These are phyloP conservation scores for Euschistus heros DNA, from an alignment of 1,140 invertebrate species.

Conservation along the genomic window DNA sequence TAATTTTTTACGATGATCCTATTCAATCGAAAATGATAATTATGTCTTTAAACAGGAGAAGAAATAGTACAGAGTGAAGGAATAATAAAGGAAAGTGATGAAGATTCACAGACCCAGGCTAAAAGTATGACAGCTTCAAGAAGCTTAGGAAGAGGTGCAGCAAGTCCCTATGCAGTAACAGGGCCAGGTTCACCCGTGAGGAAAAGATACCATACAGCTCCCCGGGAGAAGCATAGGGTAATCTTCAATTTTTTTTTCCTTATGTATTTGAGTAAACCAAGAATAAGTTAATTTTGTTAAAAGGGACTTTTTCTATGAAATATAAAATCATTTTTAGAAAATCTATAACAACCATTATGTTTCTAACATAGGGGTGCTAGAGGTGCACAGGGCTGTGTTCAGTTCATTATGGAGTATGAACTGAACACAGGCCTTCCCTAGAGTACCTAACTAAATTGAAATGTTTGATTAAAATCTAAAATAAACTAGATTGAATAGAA, in stretches of 20 bases:
- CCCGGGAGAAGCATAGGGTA: slow-evolving; percentile 48
- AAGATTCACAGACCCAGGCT: not conserved
- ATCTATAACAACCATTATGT: no score
- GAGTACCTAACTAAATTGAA: no score
- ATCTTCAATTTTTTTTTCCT: slow-evolving; percentile 16
- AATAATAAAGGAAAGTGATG: not conserved
- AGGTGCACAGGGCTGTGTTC: no score
- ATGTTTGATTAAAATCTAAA: no score
- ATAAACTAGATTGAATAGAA: no score
- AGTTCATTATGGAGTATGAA: no score
- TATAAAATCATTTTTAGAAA: no score
- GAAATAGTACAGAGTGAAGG: not conserved
- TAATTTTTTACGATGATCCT: no score
- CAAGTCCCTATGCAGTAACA: slow-evolving; percentile 30
- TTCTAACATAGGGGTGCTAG: no score
- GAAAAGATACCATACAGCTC: slow-evolving; percentile 48
- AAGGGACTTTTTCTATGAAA: no score
- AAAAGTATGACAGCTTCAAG: slow-evolving; percentile 8
- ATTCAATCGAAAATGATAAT: not conserved
- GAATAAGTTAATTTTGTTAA: not conserved
- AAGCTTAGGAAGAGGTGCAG: slow-evolving; percentile 4
- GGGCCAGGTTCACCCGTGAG: slow-evolving; percentile 35
- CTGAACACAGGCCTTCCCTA: no score
- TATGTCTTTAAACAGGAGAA: not conserved
- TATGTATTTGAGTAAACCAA: not conserved